Conservation (phyloP, 2,888 invertebrate genomes). For the Bedellia somnulentella region DNA sequence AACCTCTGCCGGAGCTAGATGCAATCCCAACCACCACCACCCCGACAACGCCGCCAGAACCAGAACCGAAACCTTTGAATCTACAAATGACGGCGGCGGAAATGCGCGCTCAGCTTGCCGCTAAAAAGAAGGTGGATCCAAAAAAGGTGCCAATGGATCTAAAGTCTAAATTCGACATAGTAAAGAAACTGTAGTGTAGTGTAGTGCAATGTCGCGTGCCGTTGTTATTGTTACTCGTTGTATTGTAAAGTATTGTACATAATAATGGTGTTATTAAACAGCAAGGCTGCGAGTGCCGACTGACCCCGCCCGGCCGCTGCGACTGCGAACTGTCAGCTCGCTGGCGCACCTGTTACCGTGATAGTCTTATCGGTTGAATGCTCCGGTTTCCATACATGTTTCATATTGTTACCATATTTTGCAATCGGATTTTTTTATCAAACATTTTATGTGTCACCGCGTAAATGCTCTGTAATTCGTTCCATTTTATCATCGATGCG, state of each 20-base stretch:
- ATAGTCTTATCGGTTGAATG: too few relatives aligned
- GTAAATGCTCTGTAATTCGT: too few relatives aligned
- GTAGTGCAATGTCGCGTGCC: slow-evolving; percentile 9
- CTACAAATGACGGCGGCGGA: slow-evolving; percentile 92
- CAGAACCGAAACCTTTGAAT: slow-evolving; percentile 53
- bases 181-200: slow-evolving; percentile 77
- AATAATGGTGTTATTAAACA: slow-evolving; percentile 8
- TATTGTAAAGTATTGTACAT: slow-evolving; percentile 12
- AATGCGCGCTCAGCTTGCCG: slow-evolving; percentile 81
- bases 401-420: too few relatives aligned
- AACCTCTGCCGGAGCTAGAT: slow-evolving; percentile 62
- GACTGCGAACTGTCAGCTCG: too few relatives aligned
- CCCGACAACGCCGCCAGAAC: slow-evolving; percentile 8
- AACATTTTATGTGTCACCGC: too few relatives aligned
- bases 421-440: too few relatives aligned
- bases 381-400: too few relatives aligned
- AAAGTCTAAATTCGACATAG: slow-evolving; percentile 91
- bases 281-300: too few relatives aligned
- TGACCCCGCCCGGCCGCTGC: too few relatives aligned
- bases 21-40: slow-evolving; percentile 15
- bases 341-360: too few relatives aligned
- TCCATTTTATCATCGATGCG: too few relatives aligned
- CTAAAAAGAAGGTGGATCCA: slow-evolving; percentile 86
- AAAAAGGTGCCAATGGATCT: slow-evolving; percentile 89
- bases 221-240: slow-evolving; percentile 9